Conservation (phyloP, 1,140 invertebrate species). For the Branchinecta lynchi region DNA sequence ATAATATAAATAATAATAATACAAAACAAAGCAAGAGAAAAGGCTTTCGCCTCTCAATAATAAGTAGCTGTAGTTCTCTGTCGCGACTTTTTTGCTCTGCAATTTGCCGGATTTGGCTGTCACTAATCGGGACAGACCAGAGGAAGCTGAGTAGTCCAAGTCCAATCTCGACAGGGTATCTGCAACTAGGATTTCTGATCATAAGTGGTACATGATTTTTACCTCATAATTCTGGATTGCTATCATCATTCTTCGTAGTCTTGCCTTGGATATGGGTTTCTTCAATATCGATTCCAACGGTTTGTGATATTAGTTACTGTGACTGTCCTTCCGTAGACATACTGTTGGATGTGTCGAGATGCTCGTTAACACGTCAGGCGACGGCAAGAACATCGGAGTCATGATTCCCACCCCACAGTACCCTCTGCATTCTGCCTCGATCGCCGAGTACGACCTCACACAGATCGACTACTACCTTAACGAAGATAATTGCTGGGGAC, state of each 20-base stretch:
- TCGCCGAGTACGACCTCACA: conserved; percentile 60
- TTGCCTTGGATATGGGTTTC: background rate
- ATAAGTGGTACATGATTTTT: background rate
- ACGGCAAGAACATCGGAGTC: conserved; percentile 52
- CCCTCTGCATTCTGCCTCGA: conserved; percentile 86
- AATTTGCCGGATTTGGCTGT: conserved; percentile 1
- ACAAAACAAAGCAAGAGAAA: no score
- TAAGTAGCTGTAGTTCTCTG: conserved; percentile 8
- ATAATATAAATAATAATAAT: no score
- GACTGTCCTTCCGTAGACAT: conserved; percentile 8
- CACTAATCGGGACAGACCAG: background rate
- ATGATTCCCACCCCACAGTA: conserved; percentile 98
- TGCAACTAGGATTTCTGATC: conserved; percentile 9
- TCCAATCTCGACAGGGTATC: conserved; percentile 5
- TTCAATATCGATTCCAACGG: no score
- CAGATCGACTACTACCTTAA: conserved; percentile 79
- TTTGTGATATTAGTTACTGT: conserved; percentile 6
- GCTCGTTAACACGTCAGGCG: conserved; percentile 38
- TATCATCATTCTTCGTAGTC: conserved; percentile 9
- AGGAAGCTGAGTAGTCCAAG: conserved; percentile 1
- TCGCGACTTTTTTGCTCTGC: conserved; percentile 5
- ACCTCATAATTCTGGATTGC: conserved; percentile 6
- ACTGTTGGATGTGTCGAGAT: conserved; percentile 28
- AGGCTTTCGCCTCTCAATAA: no score
- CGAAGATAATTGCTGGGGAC: conserved; percentile 70